Base-by-base conservation (phyloP, 2,797 vertebrate genomes). In the Apogon talboti region DNA sequence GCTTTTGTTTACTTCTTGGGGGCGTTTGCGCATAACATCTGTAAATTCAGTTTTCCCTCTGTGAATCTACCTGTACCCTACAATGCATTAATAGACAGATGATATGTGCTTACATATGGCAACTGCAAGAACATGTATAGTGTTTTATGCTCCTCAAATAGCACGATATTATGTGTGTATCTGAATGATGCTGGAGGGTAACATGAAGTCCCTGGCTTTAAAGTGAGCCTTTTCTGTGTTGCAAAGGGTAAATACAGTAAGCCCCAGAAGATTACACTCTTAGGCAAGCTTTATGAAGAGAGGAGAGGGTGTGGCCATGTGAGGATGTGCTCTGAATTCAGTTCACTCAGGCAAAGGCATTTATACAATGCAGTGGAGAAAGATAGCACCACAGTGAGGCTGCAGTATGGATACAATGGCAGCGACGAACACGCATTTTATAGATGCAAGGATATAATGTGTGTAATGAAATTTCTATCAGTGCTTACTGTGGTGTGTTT, bases 221-320 rank as follows among this genome's bases (percentile, higher is more conserved):
- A 86, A 82, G 64, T 82, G 66, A 84, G 66, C 78, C 54, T 85
- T 79, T 83, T 74, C 54, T 74, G 62, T 68, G 53, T 74, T 82
- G 80, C 76, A 82, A 76, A 82, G 85, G 79, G 83, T 87, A 88
- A 90, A 87, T 74, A 82, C 81, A 83, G 72, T 86, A 86, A 85
- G 66, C 82, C 84, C 55, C 55, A 63, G 74, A 82, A 86, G 84
- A 87, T 88, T 87, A 87, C 66, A 59, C 70, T 83, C 79, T 87
- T 79, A 85, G 76, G 56, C 41, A 6, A 66, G 83, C 70, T 89
- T 87, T 83, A 90, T 87, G 89, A 75, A 81, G 72, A 83, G 79
- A 67, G 60, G 53, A 76, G 56, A 35, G 72, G 69, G 72, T 56
- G 70, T 62, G 81, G 76, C 64, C 52, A 56, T 37, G 11, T 66